Evolutionary conservation across 2,113 vertebrate species (phyloP).

Genomic region (Mionectes macconnelli): DNA sequence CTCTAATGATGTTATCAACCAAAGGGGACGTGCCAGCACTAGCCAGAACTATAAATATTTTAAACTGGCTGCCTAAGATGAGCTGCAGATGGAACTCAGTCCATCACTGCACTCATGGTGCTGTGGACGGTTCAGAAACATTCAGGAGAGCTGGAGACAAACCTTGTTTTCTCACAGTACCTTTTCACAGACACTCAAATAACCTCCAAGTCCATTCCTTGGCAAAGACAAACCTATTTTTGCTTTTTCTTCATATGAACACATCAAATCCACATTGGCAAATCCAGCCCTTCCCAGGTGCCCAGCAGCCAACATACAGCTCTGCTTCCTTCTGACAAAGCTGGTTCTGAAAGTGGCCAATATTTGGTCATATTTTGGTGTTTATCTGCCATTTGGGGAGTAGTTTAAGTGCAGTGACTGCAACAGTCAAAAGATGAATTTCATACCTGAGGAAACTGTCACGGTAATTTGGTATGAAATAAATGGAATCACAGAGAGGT

Average conservation of each 20-base stretch:
- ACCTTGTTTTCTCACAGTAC: background rate
- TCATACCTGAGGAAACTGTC: background rate
- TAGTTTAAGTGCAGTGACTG: background rate
- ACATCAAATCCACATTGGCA: background rate
- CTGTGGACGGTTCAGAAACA: background rate
- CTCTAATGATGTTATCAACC: background rate
- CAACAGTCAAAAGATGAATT: background rate
- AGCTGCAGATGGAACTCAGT: background rate
- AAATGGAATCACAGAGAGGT: fast-evolving
- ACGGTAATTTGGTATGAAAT: background rate
- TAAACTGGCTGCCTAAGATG: background rate
- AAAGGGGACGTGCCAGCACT: background rate
- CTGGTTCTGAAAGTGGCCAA: background rate
- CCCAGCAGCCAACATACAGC: background rate
- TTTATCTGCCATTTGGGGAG: background rate
- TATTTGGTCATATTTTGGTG: background rate
- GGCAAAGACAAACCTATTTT: background rate
- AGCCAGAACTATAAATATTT: background rate
- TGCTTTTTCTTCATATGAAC: background rate
- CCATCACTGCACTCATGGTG: background rate
- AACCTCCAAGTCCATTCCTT: background rate
- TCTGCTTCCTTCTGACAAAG: background rate
- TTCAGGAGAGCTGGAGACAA: background rate
- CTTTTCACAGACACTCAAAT: background rate
- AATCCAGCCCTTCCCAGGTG: background rate